Base-by-base conservation (phyloP, 2,888 invertebrate genomes). In the Conops quadrifasciatus region DNA sequence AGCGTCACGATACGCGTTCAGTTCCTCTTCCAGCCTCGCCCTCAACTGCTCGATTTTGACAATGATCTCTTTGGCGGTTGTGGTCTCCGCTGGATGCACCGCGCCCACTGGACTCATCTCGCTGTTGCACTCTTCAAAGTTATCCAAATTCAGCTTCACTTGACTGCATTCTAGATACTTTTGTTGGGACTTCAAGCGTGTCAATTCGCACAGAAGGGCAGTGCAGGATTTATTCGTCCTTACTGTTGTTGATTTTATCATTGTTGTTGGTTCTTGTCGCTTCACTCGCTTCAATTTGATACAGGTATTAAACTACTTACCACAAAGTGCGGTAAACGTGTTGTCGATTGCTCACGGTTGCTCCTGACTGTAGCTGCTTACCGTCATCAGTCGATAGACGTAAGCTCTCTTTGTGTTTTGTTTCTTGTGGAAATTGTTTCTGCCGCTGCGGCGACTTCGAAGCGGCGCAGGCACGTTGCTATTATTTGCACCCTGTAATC, bases 161-260 rank as follows among this genome's bases (percentile, higher is more conserved):
- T 84, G 85, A 78, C 80, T 82, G 77, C 82, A 82, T 78, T 86
- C 85, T 28, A 86, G 80, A 78, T 85, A 86, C 77, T 85, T 85
- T 78, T 85, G 85, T 74, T 86, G 86, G 0, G 84, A 80, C 77
- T 85, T 86, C 26, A 86, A 78, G 7, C 84, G 82, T 69, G 83
- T 84, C 73, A 86, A 72, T 75, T 86, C 85, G 59, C 85, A 84
- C 1, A 86, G 71, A 21, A 86, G 74, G 47, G 80, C 76, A 5
- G 84, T 86, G 59, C 77, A 74, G 59, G 81, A 78, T 73, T 79
- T 79, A 60, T 75, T 77, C 19, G 47, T 7, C 30, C 49, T 60
- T 36, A 9, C 36, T 21, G 59, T 24, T 7, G 65, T 43, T 51
- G 7, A 9, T 66, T 3, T 24, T 56, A 56, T 1, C 28, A 45